phyloP scores from a whole-genome alignment of 2,797 vertebrate species.

The Hyperoplus lanceolatus region DNA sequence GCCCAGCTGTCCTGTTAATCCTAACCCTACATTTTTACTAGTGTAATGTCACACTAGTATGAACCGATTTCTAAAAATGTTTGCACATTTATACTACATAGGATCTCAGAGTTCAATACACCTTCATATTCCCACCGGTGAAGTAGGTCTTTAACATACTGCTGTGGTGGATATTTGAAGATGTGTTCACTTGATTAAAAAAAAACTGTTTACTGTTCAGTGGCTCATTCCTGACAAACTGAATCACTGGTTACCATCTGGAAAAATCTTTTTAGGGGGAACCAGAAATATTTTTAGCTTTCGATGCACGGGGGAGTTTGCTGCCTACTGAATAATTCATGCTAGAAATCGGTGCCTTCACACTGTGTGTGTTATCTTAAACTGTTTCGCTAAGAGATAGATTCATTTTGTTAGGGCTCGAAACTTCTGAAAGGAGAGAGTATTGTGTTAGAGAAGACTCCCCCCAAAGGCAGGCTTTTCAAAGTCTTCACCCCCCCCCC shows the following conservation, averaged over 20 bases:
- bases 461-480: conserved; percentile 55
- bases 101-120: no score
- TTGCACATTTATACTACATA: no score
- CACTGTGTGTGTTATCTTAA: conserved; percentile 69
- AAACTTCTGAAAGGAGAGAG: conserved; percentile 53
- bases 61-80: no score
- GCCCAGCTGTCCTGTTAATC: no score
- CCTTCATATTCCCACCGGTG: no score
- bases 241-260: conserved; percentile 67
- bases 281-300: conserved; percentile 67
- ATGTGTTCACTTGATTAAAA: conserved; percentile 45
- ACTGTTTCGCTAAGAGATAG: conserved; percentile 70
- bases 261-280: conserved; percentile 65
- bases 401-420: conserved; percentile 46
- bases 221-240: conserved; percentile 51
- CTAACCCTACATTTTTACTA: no score
- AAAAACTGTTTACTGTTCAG: conserved; percentile 8
- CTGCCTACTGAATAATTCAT: conserved; percentile 71
- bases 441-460: conserved; percentile 55
- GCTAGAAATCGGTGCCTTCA: conserved; percentile 53
- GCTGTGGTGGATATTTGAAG: conserved; percentile 37
- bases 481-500: conserved; percentile 43
- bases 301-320: conserved; percentile 46
- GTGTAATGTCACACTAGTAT: no score
- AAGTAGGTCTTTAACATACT: no score